Base-by-base conservation (phyloP, 2,113 vertebrate genomes). In the Silurus asotus region DNA sequence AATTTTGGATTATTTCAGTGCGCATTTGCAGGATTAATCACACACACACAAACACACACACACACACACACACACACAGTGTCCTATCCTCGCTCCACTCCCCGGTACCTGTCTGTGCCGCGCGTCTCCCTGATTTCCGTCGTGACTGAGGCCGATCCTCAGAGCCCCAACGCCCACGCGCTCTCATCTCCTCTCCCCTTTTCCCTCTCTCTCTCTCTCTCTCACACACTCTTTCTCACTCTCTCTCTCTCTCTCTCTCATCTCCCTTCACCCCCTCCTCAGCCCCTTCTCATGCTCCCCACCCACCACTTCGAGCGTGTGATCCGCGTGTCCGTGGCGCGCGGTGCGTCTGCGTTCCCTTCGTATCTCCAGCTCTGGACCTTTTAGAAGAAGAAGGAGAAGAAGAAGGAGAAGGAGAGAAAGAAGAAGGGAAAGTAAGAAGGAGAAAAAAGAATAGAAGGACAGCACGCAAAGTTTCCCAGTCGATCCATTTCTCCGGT, bases 131-230 rank as follows among this genome's bases (percentile, higher is more conserved):
- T 80, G 77, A 88, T 88, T 90, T 87, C 90, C 67, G 87, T 91
- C 89, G 90, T 90, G 90, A 91, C 88, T 90, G 86, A 86, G 86
- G 86, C 86, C 86, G 78, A 79, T 89, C 84, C 81, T 88, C 77
- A 85, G 78, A 87, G 80, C 59, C 85, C 81, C 87, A 55, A 89
- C 87, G 81, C 89, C 89, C 82, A 90, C 89, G 83, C 88, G 83
- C 25, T 67, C 79, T 82, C 28, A 37, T 70, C 51, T 72, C 49
- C 59, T 55, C 48, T 20, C 62, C 79, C 55, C 65, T 53, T 81
- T 17, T 72, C 45, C 8, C 20, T 58, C 51, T 49, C 48, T 59
- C 88, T 65, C 83, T 70, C 59, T 76, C 58, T 64, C 49, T 72
- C 78, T 59, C 53, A n/a, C 55, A 55, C 76, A 37, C 56, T 8